Base-by-base conservation (phyloP, 2,888 invertebrate species). In the Ectropis crepuscularia region DNA sequence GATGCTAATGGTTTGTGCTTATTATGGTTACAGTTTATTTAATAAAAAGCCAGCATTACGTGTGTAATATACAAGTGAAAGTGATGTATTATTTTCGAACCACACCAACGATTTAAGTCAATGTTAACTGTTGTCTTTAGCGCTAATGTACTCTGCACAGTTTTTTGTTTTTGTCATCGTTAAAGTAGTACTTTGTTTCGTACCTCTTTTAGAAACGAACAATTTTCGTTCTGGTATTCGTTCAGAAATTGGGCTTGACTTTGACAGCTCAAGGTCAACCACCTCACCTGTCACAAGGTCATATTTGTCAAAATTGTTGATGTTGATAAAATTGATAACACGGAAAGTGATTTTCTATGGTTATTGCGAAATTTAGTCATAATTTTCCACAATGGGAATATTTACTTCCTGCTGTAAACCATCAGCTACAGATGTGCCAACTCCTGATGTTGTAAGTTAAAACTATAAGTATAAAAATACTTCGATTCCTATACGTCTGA, bases 361-460 rank as follows among this genome's bases (percentile, higher is more conserved):
- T 73, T 77, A 68, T 70, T 61, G 57, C 67, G 49, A 53, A 36
- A 68, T 70, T 64, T 64, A 43, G 7, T 42, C 53, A 61, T 9
- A 62, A 67, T 74, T 71, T 66, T 61, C 28, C 51, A 79, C 76
- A 80, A 94, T 94, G 94, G 94, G 94, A 61, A 74, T 94, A 55
- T 87, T 94, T 64, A 81, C 85, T 53, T 94, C 93, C 49, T 95
- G 95, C 79, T 94, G 93, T 80, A 93, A 79, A 78, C 92, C 91
- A 69, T 93, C 94, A 59, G 88, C 93, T 60, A 85, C 94, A n/a
- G 94, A 94, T 65, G 89, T 94, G 49, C 79, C 92, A 60, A 94
- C 94, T 61, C 94, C 94, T 65, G 94, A 94, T 80, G 84, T 89
- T 77, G 94, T 95, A 91, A 92, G 92, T 89, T 47, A 16, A 12